Percentiles rank a stretch among this genome's conserved stretches.
Evolutionary conservation across 2,113 vertebrate species (phyloP).

Genomic region (Gymnarchus niloticus): DNA sequence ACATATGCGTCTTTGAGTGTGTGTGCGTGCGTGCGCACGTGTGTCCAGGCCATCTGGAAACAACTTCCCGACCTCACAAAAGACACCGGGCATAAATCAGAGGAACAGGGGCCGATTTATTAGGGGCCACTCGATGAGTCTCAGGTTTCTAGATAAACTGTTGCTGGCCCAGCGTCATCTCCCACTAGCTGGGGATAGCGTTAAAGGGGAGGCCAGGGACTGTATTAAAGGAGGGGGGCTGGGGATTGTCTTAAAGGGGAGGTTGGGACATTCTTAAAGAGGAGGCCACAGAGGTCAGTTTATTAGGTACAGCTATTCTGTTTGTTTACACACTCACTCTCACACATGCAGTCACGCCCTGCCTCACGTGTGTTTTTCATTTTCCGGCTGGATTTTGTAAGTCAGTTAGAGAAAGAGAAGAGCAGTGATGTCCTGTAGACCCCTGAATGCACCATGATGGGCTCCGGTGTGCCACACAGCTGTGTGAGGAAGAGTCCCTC

Average conservation of each 20-base stretch:
- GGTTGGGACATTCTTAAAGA: not conserved
- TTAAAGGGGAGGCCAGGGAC: not conserved
- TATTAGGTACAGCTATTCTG: not conserved
- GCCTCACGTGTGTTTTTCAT: not conserved
- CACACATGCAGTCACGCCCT: not conserved
- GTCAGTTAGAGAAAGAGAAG: not conserved
- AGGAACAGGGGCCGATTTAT: constrained; percentile 18
- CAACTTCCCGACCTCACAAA: constrained; percentile 15
- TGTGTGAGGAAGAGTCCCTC: no score
- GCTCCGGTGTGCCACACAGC: no score
- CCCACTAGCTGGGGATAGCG: not conserved
- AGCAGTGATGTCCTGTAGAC: no score
- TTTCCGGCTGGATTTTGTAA: not conserved
- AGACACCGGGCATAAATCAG: constrained; percentile 22
- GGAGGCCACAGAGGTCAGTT: not conserved
- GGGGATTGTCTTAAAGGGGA: not conserved
- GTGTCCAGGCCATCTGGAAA: constrained; percentile 38
- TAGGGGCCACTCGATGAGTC: not conserved
- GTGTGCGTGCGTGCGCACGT: not conserved
- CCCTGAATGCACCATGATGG: no score
- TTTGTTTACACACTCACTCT: not conserved
- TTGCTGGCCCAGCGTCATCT: not conserved
- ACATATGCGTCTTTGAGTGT: not conserved
- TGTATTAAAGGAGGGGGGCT: not conserved
- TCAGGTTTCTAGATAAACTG: constrained; percentile 32